Base-by-base conservation (phyloP, 2,888 invertebrate species). In the Drosophila lutescens region DNA sequence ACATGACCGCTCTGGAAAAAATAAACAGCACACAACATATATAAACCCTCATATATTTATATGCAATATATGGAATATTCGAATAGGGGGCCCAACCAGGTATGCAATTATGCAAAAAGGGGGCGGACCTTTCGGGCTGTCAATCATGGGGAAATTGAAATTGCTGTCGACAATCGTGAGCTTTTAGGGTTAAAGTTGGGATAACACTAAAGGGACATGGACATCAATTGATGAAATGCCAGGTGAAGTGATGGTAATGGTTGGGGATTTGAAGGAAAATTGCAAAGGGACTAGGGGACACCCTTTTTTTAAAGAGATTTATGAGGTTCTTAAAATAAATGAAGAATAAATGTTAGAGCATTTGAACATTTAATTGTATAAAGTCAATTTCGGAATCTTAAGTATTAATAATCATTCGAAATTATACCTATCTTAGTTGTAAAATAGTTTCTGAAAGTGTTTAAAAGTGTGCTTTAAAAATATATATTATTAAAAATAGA, bases 161-260 rank as follows among this genome's bases (percentile, higher is more conserved):
- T 83, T 74, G 75, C 65, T 56, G 53, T 78, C 63, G 56, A 75
- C 80, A 83, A 74, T 80, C 78, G 78, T 72, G 70, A 74, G 75
- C 75, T 77, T 74, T 80, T 74, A 73, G 73, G 74, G 80, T 74
- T 83, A 79, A 86, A 86, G 83, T 86, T 83, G 69, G 74, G 65
- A 75, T 77, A 62, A 49, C 68, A 74, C 68, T 46, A 65, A 63
- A 71, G 59, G 65, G 54, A 66, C 65, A 66, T 66, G 65, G 54
- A 66, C 65, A 66, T 66, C 54, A 54, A 65, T 65, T 54, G 65
- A 54, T 47, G 46, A 63, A 34, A 65, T 44, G 40, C 26, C 47
- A 47, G 53, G 65, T 47, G 54, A 38, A 13, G 60, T 49, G n/a
- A 15, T 15, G 46, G 15, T 36, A 23, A 46, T 36, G 34, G 40